A percentile compares a stretch with the other conserved stretches of the same genome.
Conservation (phyloP, 2,797 vertebrate species). For the Esox lucius region DNA sequence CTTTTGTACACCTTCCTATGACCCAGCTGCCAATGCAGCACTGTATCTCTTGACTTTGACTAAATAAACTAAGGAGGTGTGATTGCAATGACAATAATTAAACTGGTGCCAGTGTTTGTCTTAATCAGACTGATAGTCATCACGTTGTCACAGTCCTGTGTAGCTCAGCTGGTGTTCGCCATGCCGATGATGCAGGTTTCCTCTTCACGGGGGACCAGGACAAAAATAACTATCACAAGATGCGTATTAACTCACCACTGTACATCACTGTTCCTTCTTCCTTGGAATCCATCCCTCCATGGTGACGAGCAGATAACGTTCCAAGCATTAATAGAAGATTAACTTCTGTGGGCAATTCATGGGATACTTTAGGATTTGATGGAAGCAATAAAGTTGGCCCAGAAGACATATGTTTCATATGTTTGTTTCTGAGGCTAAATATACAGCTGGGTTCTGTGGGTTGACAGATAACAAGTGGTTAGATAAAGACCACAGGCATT, state of each 20-base stretch:
- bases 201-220: too few relatives aligned
- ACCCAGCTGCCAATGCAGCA: not conserved
- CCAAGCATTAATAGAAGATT: not conserved
- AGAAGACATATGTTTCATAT: not conserved
- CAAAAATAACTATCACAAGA: too few relatives aligned
- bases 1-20: not conserved
- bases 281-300: not conserved
- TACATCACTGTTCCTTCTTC: too few relatives aligned
- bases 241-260: too few relatives aligned
- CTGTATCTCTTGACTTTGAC: not conserved
- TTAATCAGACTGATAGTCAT: not conserved
- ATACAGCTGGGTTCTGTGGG: not conserved
- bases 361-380: not conserved
- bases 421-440: conserved; percentile 1
- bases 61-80: not conserved
- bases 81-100: too few relatives aligned
- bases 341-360: too few relatives aligned
- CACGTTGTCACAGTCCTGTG: not conserved
- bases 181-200: too few relatives aligned
- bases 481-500: not conserved
- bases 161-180: too few relatives aligned
- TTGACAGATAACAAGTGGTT: not conserved
- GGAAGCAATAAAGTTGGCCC: not conserved
- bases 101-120: too few relatives aligned
- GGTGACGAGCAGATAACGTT: not conserved